A percentile compares a stretch with the other conserved stretches of the same genome.
Conservation (phyloP, 1,140 invertebrate species). For the Pantala flavescens region DNA sequence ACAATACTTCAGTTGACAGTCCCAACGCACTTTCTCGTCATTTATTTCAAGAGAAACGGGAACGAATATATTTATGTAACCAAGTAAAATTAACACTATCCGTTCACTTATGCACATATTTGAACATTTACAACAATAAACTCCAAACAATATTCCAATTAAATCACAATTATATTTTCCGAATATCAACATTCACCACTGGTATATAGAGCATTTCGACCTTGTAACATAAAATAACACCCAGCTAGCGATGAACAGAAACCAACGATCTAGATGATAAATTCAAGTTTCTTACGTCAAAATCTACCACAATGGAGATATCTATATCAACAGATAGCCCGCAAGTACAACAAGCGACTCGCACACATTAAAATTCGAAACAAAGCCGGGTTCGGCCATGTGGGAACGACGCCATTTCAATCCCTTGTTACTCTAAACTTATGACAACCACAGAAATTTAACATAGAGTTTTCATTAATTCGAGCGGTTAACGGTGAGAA, state of each 20-base stretch:
- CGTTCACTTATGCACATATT: not conserved
- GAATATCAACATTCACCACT: too few relatives aligned
- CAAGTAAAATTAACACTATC: not conserved
- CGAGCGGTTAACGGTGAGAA: too few relatives aligned
- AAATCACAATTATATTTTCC: too few relatives aligned
- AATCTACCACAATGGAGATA: not conserved
- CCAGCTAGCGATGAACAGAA: not conserved
- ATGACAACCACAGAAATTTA: constrained; percentile 16
- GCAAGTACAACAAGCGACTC: not conserved
- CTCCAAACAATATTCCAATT: too few relatives aligned
- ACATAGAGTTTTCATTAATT: not conserved
- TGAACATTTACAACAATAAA: not conserved
- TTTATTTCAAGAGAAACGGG: too few relatives aligned
- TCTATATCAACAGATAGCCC: not conserved
- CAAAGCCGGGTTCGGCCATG: constrained; percentile 17
- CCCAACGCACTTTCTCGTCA: too few relatives aligned
- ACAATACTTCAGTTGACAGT: too few relatives aligned
- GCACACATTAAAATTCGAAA: not conserved
- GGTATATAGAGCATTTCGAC: not conserved
- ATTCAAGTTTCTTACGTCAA: not conserved
- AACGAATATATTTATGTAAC: not conserved
- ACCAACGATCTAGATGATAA: not conserved
- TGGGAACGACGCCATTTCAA: constrained; percentile 18
- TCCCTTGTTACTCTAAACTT: constrained; percentile 13
- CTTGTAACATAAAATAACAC: constrained; percentile 10